Evolutionary conservation across 2,113 vertebrate species (phyloP), one percentile per base, ranked within the genome.

Genomic region (Dipodomys ordii): DNA sequence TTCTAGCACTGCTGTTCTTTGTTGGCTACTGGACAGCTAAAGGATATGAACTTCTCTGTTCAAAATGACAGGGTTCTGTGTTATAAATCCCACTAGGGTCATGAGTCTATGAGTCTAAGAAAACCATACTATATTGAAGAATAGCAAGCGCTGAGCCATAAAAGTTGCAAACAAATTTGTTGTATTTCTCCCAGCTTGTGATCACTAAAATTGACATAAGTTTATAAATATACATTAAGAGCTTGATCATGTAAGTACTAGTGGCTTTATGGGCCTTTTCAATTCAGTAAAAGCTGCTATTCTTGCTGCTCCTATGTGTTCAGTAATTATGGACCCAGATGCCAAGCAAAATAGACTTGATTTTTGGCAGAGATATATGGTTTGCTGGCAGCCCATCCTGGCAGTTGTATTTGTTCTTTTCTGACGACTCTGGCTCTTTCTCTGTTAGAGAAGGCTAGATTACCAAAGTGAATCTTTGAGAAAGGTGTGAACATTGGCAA

Each of bases 171-270:
- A 72, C 65, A 32, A 25, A 85, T 85, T 95, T 88, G 85, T 90
- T 95, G 79, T 72, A 77, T 35, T 92, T 93, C 74, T 32, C 18
- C 32, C 78, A 71, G 49, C 79, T 87, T 88, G 87, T 20, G 22
- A 72, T 92, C 94, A 96, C 94, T 73, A 85, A 83, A 95, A 57
- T 76, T 88, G 91, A 83, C 93, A 83, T 86, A 72, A 85, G 65
- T 85, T 93, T 83, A 94, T 64, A 93, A 86, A 93, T 83, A 84
- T 83, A 83, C 32, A 77, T 89, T 86, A 92, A 0, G 83, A 69
- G 19, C 74, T 57, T 95, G 65, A 95, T 90, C 32, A n/a, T 81
- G 1, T 89, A 92, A 91, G 39, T 96, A 77, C 25, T 94, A 76
- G 64, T 65, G 92, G 89, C 35, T 94, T 93, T n/a, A 64, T 87